Evolutionary conservation across 2,797 vertebrate genomes (phyloP).

Genomic region (Rachycentron canadum): DNA sequence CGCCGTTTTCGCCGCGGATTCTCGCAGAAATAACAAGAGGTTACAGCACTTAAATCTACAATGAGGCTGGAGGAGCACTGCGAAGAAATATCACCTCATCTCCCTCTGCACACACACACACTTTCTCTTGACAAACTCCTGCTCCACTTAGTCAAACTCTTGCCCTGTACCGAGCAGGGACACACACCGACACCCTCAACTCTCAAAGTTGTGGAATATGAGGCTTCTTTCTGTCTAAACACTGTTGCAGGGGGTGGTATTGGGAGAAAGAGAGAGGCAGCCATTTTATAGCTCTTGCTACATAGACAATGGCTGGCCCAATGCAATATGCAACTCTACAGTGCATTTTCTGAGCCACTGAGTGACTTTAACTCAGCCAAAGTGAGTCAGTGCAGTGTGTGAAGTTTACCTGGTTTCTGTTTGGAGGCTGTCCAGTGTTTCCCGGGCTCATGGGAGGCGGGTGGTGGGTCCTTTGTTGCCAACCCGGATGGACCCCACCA

Average conservation of each 20-base stretch:
- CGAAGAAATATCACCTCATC: conserved; percentile 71
- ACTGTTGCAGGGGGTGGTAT: conserved; percentile 80
- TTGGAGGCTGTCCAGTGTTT: conserved; percentile 90
- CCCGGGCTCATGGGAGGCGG: conserved; percentile 96
- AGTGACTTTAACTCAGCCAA: conserved; percentile 57
- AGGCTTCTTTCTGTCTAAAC: conserved; percentile 67
- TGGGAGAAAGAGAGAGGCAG: conserved; percentile 90
- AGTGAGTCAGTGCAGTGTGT: conserved; percentile 58
- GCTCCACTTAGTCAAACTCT: conserved; percentile 77
- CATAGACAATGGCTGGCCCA: conserved; percentile 94
- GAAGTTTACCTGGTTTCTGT: conserved; percentile 93
- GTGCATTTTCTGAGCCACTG: conserved; percentile 48
- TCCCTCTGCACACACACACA: conserved; percentile 44
- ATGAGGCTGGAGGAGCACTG: conserved; percentile 59
- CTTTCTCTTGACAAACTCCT: conserved; percentile 77
- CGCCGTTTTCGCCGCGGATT: conserved; percentile 5
- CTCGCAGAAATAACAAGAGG: conserved; percentile 25
- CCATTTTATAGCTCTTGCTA: conserved; percentile 92
- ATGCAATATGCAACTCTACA: conserved; percentile 77
- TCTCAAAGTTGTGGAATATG: conserved; percentile 53
- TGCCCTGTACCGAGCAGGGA: conserved; percentile 64
- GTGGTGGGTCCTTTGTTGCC: conserved; percentile 94
- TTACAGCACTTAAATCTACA: conserved; percentile 55
- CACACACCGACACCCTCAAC: conserved; percentile 41
- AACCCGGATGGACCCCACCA: conserved; percentile 88